These are phyloP conservation scores for Episyrphus balteatus DNA, from an alignment of 1,140 invertebrate genomes.

Conservation along the genomic window DNA sequence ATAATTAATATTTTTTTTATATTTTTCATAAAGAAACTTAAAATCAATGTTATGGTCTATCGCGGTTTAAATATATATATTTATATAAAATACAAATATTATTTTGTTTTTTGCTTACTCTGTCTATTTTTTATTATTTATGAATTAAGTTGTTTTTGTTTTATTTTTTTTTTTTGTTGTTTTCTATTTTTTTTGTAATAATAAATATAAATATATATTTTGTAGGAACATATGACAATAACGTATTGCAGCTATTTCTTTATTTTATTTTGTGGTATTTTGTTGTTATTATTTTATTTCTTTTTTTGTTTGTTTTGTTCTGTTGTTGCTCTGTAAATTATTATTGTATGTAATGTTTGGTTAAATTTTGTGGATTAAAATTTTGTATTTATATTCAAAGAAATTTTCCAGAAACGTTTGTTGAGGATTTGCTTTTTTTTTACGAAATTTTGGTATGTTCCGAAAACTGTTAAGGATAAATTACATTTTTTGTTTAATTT, in stretches of 20 bases:
- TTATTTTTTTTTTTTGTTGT: constrained; percentile 3
- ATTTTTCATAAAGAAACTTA: constrained; percentile 21
- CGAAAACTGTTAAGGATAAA: too few relatives aligned
- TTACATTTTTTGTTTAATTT: background rate
- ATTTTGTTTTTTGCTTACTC: constrained; percentile 7
- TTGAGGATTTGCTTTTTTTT: too few relatives aligned
- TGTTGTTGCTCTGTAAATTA: too few relatives aligned
- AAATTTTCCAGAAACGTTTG: too few relatives aligned
- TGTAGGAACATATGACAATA: constrained; percentile 38
- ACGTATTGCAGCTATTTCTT: constrained; percentile 34
- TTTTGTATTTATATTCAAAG: too few relatives aligned
- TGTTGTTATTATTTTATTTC: background rate
- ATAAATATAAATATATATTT: constrained; percentile 24
- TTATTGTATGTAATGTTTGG: too few relatives aligned
- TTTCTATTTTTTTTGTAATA: constrained; percentile 3
- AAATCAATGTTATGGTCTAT: constrained; percentile 20
- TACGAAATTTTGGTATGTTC: too few relatives aligned
- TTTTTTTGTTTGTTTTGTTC: constrained; percentile 4
- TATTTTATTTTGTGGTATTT: constrained; percentile 8
- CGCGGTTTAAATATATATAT: constrained; percentile 19
- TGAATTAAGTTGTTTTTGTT: constrained; percentile 3
- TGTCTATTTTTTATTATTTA: background rate
- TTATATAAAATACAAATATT: constrained; percentile 12
- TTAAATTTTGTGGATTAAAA: too few relatives aligned
- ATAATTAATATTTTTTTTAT: too few relatives aligned